Conservation (phyloP, 2,113 vertebrate species). For the Puma concolor region DNA sequence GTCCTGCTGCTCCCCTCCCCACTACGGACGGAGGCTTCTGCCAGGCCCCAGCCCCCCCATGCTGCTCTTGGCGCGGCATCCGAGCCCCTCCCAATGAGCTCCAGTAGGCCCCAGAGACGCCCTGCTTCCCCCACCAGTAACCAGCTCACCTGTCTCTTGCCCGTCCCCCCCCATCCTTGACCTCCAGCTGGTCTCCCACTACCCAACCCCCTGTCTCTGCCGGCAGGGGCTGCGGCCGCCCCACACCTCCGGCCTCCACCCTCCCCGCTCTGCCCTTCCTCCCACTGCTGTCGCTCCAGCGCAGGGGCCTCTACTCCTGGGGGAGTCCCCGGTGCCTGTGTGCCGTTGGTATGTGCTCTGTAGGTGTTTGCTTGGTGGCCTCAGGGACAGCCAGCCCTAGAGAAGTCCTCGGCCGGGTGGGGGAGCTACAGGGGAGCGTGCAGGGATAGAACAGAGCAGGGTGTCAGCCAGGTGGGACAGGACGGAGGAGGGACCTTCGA, state of each 20-base stretch:
- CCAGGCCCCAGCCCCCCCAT: background rate
- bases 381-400: background rate
- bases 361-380: background rate
- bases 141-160: background rate
- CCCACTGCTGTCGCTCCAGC: background rate
- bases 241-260: rapidly evolving
- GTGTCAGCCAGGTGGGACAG: background rate
- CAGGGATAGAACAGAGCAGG: background rate
- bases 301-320: background rate
- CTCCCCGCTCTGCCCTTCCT: background rate
- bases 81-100: background rate
- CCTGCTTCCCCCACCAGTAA: background rate
- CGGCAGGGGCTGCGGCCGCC: background rate
- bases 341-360: too few relatives aligned
- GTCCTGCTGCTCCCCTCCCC: background rate
- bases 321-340: background rate
- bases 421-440: rapidly evolving
- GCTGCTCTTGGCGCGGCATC: background rate
- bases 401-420: too few relatives aligned
- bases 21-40: background rate
- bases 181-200: background rate
- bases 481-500: rapidly evolving
- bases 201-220: rapidly evolving
- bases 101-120: background rate
- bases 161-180: background rate